Conservation (phyloP, 2,888 invertebrate genomes). For the Ametastegia equiseti region DNA sequence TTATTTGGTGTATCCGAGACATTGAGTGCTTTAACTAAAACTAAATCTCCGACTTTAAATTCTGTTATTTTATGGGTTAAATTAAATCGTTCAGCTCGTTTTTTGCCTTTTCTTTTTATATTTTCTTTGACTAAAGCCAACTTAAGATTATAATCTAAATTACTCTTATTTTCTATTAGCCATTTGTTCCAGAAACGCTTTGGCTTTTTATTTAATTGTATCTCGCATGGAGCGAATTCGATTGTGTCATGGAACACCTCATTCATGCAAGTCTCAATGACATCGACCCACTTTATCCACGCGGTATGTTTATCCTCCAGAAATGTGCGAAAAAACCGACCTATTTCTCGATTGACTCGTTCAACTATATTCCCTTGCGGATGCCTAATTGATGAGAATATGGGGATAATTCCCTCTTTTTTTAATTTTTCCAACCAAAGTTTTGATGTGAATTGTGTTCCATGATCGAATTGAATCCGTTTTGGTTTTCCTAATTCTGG, state of each 20-base stretch:
- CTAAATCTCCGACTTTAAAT: background rate
- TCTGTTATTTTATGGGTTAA: background rate
- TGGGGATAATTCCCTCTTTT: background rate
- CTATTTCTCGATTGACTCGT: constrained; percentile 12
- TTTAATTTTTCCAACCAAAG: background rate
- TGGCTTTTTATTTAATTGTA: constrained; percentile 1
- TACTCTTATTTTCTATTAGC: background rate
- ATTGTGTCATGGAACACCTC: constrained; percentile 21
- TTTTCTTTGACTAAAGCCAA: background rate
- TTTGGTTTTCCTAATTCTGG: constrained; percentile 11
- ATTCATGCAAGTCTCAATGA: constrained; percentile 28
- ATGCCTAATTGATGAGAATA: constrained; percentile 29
- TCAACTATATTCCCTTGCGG: constrained; percentile 6
- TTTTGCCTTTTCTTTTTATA: background rate
- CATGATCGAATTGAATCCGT: background rate
- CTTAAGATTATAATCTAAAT: background rate
- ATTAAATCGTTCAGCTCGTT: background rate
- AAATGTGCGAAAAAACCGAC: background rate
- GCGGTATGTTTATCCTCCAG: background rate
- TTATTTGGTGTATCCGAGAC: background rate
- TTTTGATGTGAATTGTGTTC: constrained; percentile 13
- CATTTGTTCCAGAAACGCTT: constrained; percentile 2
- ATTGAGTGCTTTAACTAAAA: background rate
- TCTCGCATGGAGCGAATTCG: background rate
- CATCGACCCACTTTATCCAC: background rate